Percentiles rank a stretch among this genome's conserved stretches.
Conservation (phyloP, 2,797 vertebrate species). For the Chloroceryle amazona region DNA sequence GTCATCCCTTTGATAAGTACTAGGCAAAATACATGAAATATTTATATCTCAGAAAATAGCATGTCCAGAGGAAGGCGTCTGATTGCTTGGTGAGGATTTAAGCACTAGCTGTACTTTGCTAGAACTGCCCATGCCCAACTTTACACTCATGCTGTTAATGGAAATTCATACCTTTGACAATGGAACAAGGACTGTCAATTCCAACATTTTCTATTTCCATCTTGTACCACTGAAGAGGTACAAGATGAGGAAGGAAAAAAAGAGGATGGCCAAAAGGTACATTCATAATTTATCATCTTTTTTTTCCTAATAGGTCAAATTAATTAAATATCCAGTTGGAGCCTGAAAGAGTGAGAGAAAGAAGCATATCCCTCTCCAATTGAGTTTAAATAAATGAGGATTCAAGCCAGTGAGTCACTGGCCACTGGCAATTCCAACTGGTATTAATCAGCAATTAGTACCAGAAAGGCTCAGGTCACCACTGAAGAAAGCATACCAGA, state of each 20-base stretch:
- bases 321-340: background rate
- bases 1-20: background rate
- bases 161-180: background rate
- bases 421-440: background rate
- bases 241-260: background rate
- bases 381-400: background rate
- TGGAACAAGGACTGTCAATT: background rate
- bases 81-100: background rate
- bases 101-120: background rate
- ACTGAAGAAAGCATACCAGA: background rate
- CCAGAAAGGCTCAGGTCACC: background rate
- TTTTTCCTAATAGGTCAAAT: background rate
- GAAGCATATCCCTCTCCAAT: background rate
- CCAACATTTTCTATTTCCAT: background rate
- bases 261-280: background rate
- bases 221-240: background rate
- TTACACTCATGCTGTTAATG: background rate
- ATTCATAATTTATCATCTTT: background rate
- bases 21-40: background rate
- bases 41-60: background rate
- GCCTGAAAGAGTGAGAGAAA: background rate
- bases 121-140: background rate
- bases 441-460: background rate
- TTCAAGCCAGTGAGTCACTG: background rate
- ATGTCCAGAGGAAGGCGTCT: background rate